Evolutionary conservation across 2,888 invertebrate species (phyloP).

Genomic region (Erebia aethiops): DNA sequence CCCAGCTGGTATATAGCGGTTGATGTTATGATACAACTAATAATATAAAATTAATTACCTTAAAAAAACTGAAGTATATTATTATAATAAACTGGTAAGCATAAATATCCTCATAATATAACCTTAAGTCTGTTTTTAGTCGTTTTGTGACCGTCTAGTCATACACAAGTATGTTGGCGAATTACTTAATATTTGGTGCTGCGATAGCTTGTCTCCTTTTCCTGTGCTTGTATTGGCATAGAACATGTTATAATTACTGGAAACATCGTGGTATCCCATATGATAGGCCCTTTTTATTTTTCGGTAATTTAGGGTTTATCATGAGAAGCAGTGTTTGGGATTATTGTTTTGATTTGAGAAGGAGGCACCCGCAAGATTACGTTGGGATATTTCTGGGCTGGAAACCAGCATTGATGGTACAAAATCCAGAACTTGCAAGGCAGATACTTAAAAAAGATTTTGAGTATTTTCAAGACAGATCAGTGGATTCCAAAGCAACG

Average conservation of each 20-base stretch:
- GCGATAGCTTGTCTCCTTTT: constrained; percentile 43
- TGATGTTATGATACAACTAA: too few species aligned
- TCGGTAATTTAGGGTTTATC: constrained; percentile 61
- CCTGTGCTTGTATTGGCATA: constrained; percentile 49
- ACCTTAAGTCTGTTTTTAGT: background rate
- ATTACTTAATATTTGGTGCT: background rate
- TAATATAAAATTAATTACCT: too few species aligned
- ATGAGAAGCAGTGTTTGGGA: constrained; percentile 62
- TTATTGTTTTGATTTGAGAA: constrained; percentile 52
- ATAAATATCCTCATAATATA: too few species aligned
- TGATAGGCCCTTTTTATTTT: constrained; percentile 54
- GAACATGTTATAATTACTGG: constrained; percentile 62
- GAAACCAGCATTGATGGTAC: constrained; percentile 59
- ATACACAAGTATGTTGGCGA: constrained; percentile 12
- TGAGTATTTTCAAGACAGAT: constrained; percentile 61
- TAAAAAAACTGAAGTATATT: too few species aligned
- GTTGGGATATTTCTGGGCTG: constrained; percentile 62
- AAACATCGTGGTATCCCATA: constrained; percentile 59
- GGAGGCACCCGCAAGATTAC: constrained; percentile 54
- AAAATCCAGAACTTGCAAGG: constrained; percentile 61
- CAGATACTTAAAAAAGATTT: constrained; percentile 58
- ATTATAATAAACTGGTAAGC: too few species aligned
- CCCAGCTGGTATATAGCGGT: too few species aligned
- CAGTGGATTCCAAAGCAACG: constrained; percentile 50
- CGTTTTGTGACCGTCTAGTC: background rate